These are phyloP conservation scores for Girardinus metallicus DNA, from an alignment of 2,797 vertebrate species.

Conservation along the genomic window DNA sequence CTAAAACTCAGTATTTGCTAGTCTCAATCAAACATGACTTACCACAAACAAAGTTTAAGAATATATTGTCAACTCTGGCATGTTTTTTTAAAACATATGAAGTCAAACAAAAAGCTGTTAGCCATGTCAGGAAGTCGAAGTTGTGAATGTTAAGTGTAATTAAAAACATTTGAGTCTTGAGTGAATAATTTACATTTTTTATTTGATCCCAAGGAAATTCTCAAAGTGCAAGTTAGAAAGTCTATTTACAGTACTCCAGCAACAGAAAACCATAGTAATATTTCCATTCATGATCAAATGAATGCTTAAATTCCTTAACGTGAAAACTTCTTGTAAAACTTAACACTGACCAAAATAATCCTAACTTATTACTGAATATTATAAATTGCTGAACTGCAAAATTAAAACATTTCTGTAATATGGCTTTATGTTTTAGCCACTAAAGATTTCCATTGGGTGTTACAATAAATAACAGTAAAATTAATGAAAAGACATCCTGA, in stretches of 20 bases:
- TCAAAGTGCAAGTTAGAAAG: constrained; percentile 44
- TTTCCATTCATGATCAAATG: neutral
- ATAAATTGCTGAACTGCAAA: neutral
- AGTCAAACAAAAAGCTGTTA: neutral
- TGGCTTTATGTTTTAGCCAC: neutral
- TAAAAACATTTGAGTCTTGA: constrained; percentile 1
- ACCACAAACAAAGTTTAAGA: neutral
- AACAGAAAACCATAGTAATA: neutral
- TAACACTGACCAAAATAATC: neutral
- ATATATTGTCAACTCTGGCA: neutral
- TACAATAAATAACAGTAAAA: neutral
- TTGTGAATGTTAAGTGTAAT: neutral
- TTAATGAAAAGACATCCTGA: neutral
- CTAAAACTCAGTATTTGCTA: neutral
- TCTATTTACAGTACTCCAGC: neutral
- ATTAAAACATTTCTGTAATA: neutral
- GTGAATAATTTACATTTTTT: neutral
- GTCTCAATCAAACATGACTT: neutral
- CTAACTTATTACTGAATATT: neutral
- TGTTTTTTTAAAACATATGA: neutral
- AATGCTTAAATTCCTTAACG: neutral
- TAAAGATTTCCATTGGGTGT: neutral
- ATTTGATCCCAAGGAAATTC: constrained; percentile 50
- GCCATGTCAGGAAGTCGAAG: neutral
- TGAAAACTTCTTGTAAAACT: neutral